Percentiles rank a stretch among this genome's conserved stretches.
Evolutionary conservation across 1,140 invertebrate species (phyloP).

Genomic region (Orius insidiosus): DNA sequence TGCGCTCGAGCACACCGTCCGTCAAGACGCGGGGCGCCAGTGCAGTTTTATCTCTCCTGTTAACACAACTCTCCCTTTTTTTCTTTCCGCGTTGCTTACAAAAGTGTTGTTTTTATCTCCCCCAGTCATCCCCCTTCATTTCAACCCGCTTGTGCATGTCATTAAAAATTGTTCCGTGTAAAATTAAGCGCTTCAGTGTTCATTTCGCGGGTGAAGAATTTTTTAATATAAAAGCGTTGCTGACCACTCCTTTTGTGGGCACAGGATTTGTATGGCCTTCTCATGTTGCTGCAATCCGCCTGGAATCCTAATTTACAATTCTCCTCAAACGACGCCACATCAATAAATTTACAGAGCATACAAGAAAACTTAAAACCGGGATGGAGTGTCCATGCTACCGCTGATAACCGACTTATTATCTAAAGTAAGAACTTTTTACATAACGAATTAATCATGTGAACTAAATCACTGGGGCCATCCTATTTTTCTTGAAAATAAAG

Average conservation of each 20-base stretch:
- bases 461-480: neutral
- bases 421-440: conserved; percentile 47
- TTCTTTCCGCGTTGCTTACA: neutral
- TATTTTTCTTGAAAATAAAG: neutral
- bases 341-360: conserved; percentile 16
- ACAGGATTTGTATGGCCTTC: conserved; percentile 14
- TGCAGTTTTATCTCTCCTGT: conserved; percentile 14
- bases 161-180: neutral
- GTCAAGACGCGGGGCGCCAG: conserved; percentile 7
- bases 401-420: conserved; percentile 60
- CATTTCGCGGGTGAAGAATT: neutral
- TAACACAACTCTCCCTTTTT: neutral
- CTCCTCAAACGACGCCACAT: conserved; percentile 14
- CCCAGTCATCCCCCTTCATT: neutral
- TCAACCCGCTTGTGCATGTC: neutral
- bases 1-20: too few relatives aligned
- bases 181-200: neutral
- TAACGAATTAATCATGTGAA: neutral
- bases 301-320: conserved; percentile 16
- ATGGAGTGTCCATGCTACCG: conserved; percentile 54
- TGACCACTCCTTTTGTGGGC: neutral
- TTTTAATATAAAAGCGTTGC: neutral
- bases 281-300: conserved; percentile 20
- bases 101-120: conserved; percentile 3
- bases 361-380: conserved; percentile 27